Evolutionary conservation across 2,888 invertebrate genomes (phyloP).

Genomic region (Cantharis rustica): DNA sequence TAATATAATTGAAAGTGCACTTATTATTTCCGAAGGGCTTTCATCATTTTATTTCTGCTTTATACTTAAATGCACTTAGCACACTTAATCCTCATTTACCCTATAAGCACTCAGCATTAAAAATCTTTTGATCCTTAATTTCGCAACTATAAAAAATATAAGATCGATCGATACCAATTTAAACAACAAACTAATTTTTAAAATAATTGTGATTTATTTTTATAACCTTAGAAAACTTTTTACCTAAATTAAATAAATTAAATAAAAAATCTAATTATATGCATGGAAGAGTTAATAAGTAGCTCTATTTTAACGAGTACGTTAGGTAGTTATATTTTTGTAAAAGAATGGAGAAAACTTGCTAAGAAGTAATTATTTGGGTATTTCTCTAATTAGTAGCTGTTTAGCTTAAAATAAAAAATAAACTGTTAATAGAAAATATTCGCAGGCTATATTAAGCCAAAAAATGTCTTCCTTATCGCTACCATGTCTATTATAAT

Average conservation of each 20-base stretch:
- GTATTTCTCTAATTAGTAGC: conserved; percentile 28
- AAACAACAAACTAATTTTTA: neutral
- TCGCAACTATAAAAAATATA: neutral
- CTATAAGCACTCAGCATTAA: neutral
- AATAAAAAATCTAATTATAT: conserved; percentile 14
- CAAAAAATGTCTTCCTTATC: conserved; percentile 56
- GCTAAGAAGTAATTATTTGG: conserved; percentile 27
- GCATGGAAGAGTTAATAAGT: conserved; percentile 24
- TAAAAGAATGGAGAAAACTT: conserved; percentile 26
- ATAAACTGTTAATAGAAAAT: conserved; percentile 50
- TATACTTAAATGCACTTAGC: neutral
- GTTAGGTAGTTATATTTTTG: conserved; percentile 31
- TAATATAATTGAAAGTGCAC: neutral
- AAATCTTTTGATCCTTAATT: neutral
- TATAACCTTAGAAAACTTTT: conserved; percentile 13
- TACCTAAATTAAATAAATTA: conserved; percentile 11
- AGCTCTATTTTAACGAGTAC: conserved; percentile 29
- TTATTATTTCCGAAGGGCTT: neutral
- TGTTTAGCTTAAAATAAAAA: conserved; percentile 41
- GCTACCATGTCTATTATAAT: conserved; percentile 38
- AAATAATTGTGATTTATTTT: conserved; percentile 15
- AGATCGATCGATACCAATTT: neutral
- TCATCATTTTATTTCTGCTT: neutral
- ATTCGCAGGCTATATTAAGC: conserved; percentile 47
- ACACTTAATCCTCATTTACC: neutral